Evolutionary conservation across 2,797 vertebrate species (phyloP).

Genomic region (Poeciliopsis gracilis): DNA sequence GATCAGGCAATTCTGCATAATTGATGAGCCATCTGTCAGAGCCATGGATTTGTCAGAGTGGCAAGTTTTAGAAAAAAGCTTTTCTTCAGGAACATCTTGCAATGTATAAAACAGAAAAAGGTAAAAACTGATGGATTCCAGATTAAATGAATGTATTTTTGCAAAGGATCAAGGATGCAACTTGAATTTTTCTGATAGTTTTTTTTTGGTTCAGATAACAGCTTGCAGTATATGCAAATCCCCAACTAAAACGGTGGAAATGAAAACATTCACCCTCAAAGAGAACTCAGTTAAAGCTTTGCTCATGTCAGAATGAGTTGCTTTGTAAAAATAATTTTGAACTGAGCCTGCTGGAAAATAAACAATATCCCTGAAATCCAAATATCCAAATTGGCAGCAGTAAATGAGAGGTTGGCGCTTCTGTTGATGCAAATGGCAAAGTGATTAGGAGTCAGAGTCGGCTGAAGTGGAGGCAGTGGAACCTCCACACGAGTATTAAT

Average conservation of each 20-base stretch:
- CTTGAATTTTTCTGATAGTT: neutral
- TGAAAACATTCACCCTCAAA: constrained; percentile 67
- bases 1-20: constrained; percentile 71
- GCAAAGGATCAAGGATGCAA: neutral
- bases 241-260: constrained; percentile 51
- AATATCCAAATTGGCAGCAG: constrained; percentile 70
- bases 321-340: constrained; percentile 69
- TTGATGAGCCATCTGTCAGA: constrained; percentile 77
- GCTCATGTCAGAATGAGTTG: constrained; percentile 54
- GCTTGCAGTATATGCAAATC: constrained; percentile 38
- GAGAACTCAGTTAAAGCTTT: constrained; percentile 61
- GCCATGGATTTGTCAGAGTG: constrained; percentile 40
- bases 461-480: constrained; percentile 61
- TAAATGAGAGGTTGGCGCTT: constrained; percentile 61
- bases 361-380: constrained; percentile 72
- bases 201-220: constrained; percentile 44
- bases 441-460: constrained; percentile 69
- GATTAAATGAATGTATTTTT: neutral
- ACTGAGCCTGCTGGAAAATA: constrained; percentile 63
- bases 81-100: constrained; percentile 6
- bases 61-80: constrained; percentile 29
- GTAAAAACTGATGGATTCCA: neutral
- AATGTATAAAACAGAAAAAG: neutral
- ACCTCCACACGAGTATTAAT: constrained; percentile 55
- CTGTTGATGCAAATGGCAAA: constrained; percentile 70